A percentile compares a stretch with the other conserved stretches of the same genome.
Evolutionary conservation across 2,888 invertebrate species (phyloP).

Genomic region (Siphonodentalium dalli): DNA sequence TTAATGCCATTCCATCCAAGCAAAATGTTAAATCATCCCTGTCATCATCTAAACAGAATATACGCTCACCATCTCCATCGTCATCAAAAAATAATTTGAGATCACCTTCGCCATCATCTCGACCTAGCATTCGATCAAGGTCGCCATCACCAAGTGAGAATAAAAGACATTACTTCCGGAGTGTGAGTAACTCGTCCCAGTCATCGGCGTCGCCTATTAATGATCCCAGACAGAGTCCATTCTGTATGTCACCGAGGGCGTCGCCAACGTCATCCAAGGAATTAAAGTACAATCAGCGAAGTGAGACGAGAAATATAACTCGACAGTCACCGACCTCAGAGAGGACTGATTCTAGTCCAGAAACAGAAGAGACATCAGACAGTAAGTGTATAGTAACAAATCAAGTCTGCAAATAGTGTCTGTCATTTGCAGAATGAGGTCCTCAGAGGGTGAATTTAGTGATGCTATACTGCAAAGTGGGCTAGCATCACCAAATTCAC

Average conservation of each 20-base stretch:
- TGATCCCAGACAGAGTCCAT: slow-evolving; percentile 27
- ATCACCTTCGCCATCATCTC: slow-evolving; percentile 11
- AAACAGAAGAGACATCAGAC: slow-evolving; percentile 19
- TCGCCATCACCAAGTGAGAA: slow-evolving; percentile 33
- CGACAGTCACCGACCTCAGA: slow-evolving; percentile 32
- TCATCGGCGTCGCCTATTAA: slow-evolving; percentile 41
- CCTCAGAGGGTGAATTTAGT: too few relatives aligned
- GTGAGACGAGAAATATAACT: slow-evolving; percentile 38
- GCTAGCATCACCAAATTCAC: too few relatives aligned
- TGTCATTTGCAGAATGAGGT: too few relatives aligned
- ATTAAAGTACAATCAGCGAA: slow-evolving; percentile 30
- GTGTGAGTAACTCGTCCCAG: slow-evolving; percentile 42
- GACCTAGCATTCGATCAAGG: slow-evolving; percentile 25
- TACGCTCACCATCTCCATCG: slow-evolving; percentile 5
- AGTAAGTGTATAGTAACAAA: neutral
- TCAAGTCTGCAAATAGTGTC: too few relatives aligned
- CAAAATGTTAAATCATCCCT: slow-evolving; percentile 28
- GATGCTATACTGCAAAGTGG: too few relatives aligned
- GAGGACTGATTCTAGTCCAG: slow-evolving; percentile 32
- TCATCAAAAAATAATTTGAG: neutral
- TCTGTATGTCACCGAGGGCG: neutral
- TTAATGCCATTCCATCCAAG: slow-evolving; percentile 8
- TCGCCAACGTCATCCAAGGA: slow-evolving; percentile 4
- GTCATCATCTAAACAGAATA: slow-evolving; percentile 11
- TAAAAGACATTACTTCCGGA: slow-evolving; percentile 35